These are phyloP conservation scores for Tenthredo amoena DNA, from an alignment of 2,888 invertebrate species.

Conservation along the genomic window DNA sequence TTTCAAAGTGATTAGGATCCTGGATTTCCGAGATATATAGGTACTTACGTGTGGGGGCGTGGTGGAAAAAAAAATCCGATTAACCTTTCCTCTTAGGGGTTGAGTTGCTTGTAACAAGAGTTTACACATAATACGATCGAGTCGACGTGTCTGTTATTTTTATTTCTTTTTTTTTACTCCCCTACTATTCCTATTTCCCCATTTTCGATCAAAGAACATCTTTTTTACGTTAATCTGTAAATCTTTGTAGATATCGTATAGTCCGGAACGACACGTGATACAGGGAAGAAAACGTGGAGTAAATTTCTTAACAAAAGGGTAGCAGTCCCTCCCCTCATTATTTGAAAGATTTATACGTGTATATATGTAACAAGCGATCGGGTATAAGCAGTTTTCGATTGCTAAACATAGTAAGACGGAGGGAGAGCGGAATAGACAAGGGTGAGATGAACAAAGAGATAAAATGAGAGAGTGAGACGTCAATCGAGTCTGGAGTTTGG, in stretches of 20 bases:
- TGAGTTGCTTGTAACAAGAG: conserved; percentile 15
- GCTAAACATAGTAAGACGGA: background rate
- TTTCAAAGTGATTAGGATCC: conserved; percentile 44
- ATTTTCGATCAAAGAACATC: background rate
- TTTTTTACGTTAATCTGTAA: conserved; percentile 16
- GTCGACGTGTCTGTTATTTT: background rate
- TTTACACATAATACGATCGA: background rate
- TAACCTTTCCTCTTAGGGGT: conserved; percentile 9
- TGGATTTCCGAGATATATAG: background rate
- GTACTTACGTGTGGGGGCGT: background rate
- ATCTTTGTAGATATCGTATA: background rate
- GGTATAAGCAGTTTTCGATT: conserved; percentile 24
- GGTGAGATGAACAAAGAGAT: background rate
- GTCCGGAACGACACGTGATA: background rate
- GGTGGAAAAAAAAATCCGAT: conserved; percentile 15
- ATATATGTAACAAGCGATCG: background rate
- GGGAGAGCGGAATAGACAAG: background rate
- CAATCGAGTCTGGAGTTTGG: conserved; percentile 6
- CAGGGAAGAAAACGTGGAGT: background rate
- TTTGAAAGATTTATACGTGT: conserved; percentile 6
- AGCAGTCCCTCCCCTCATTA: background rate
- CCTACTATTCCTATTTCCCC: background rate
- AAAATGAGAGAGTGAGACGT: conserved; percentile 7
- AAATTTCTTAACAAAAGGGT: background rate
- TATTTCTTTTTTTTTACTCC: background rate